Conservation (phyloP, 2,113 vertebrate genomes). For the Dermatemys mawii region DNA sequence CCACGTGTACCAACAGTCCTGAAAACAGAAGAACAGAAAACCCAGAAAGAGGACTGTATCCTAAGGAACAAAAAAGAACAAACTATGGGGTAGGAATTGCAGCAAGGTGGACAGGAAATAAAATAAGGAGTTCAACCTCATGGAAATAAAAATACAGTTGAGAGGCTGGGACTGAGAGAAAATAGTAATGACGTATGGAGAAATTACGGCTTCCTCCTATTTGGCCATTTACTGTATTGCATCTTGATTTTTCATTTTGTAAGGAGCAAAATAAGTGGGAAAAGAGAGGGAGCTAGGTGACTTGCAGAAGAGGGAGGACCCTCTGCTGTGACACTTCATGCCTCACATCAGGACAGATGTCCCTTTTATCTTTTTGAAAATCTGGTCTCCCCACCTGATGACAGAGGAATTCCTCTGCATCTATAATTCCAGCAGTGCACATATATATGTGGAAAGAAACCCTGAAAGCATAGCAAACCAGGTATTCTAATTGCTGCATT, state of each 20-base stretch:
- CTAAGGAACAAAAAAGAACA: neutral
- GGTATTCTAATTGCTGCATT: neutral
- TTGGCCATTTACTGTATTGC: neutral
- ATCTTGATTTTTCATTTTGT: neutral
- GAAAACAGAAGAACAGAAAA: neutral
- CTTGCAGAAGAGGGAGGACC: neutral
- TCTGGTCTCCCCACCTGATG: fast-evolving
- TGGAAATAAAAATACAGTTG: neutral
- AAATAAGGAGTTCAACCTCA: neutral
- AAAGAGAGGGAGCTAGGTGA: neutral
- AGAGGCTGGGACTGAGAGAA: neutral
- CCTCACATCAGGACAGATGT: neutral
- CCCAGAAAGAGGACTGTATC: neutral
- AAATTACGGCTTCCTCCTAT: neutral
- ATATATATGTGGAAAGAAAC: neutral
- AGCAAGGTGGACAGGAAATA: neutral
- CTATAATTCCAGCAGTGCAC: neutral
- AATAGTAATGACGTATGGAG: neutral
- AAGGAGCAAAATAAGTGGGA: neutral
- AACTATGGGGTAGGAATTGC: neutral
- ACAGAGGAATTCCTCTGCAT: neutral
- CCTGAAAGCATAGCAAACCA: neutral
- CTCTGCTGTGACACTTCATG: neutral
- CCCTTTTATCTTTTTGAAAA: neutral
- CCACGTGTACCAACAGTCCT: neutral